Evolutionary conservation across 2,888 invertebrate genomes (phyloP).

Genomic region (Lymantria dispar): DNA sequence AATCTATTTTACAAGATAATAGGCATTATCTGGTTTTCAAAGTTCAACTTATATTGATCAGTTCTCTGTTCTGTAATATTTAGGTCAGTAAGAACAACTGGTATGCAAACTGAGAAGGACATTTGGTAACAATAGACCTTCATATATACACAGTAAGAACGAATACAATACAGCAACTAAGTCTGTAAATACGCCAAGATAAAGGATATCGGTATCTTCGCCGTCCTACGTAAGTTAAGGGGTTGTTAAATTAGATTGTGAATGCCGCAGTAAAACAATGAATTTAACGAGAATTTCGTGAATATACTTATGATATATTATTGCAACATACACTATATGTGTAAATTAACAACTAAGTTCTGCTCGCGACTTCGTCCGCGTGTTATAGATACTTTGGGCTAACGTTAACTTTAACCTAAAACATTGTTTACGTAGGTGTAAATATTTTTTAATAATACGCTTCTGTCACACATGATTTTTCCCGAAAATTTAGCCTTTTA

Average conservation of each 20-base stretch:
- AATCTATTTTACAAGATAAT: constrained; percentile 42
- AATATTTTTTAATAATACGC: too few species aligned
- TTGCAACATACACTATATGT: too few species aligned
- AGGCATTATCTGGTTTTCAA: constrained; percentile 36
- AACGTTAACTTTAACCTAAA: too few species aligned
- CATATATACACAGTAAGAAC: constrained; percentile 20
- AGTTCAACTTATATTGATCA: constrained; percentile 29
- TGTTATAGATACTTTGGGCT: too few species aligned
- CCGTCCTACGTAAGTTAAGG: neutral
- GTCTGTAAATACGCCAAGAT: neutral
- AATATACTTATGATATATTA: too few species aligned
- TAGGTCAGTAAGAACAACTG: constrained; percentile 19
- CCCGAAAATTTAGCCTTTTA: too few species aligned
- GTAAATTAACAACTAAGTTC: too few species aligned
- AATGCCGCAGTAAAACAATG: too few species aligned
- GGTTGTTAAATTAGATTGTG: neutral
- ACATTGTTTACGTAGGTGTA: too few species aligned
- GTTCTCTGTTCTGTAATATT: constrained; percentile 27
- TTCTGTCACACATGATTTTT: too few species aligned
- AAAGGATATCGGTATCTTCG: neutral
- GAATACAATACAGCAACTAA: constrained; percentile 5
- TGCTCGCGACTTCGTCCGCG: too few species aligned
- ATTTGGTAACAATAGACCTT: constrained; percentile 25
- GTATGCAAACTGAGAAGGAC: constrained; percentile 20
- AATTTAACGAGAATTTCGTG: too few species aligned